Evolutionary conservation across 2,797 vertebrate species (phyloP).

Genomic region (Urocyon cinereoargenteus): DNA sequence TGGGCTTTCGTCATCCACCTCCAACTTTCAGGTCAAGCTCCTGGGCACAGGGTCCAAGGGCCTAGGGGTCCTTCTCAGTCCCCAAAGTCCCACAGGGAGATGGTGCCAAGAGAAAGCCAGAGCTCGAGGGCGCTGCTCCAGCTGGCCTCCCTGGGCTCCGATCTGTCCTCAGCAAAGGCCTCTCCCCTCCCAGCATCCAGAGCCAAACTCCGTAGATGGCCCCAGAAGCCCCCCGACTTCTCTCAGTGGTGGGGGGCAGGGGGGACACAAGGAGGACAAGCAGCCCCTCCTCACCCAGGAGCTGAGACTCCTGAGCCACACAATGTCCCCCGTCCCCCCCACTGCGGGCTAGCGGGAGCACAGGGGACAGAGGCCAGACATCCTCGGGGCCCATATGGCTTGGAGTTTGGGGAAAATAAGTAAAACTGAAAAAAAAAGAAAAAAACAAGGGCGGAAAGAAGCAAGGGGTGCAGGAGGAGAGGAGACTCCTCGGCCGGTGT

Average conservation of each 20-base stretch:
- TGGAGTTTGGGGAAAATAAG: background rate
- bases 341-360: background rate
- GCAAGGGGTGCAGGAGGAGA: background rate
- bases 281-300: background rate
- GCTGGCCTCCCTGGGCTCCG: background rate
- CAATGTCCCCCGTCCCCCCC: too few species aligned
- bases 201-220: background rate
- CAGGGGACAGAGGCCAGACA: background rate
- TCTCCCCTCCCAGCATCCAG: background rate
- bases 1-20: background rate
- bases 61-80: background rate
- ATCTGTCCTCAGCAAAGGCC: background rate
- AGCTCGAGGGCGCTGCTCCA: background rate
- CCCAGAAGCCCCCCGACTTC: background rate
- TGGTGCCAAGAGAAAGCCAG: background rate
- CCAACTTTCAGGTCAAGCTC: background rate
- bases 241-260: background rate
- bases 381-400: background rate
- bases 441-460: background rate
- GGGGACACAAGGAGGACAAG: background rate
- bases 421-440: background rate
- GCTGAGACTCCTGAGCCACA: background rate
- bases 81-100: background rate
- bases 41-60: background rate
- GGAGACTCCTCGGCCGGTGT: background rate